These are phyloP conservation scores for Myathropa florea DNA, from an alignment of 2,888 invertebrate species.

Conservation along the genomic window DNA sequence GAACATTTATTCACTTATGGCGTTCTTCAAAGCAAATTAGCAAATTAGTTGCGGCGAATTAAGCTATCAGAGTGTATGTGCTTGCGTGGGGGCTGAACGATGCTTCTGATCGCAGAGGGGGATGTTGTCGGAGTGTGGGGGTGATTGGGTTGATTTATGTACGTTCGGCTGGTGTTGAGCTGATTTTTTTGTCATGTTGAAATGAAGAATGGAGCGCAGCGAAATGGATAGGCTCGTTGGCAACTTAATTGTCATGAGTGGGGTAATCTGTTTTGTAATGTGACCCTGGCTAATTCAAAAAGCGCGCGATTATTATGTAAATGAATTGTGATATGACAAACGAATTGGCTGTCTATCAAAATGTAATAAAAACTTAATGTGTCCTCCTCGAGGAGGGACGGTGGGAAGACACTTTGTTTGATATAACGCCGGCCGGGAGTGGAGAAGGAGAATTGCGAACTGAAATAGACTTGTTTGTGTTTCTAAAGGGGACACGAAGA, in stretches of 20 bases:
- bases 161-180: constrained; percentile 37
- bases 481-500: background rate
- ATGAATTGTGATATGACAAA: constrained; percentile 54
- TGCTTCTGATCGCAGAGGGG: background rate
- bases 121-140: background rate
- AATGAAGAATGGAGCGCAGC: constrained; percentile 40
- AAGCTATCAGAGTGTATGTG: background rate
- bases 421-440: constrained; percentile 18
- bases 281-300: constrained; percentile 59
- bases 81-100: background rate
- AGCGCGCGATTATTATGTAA: constrained; percentile 61
- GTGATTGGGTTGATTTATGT: constrained; percentile 55
- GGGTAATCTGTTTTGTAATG: constrained; percentile 60
- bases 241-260: constrained; percentile 55
- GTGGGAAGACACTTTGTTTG: constrained; percentile 11
- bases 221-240: constrained; percentile 13
- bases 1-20: constrained; percentile 31
- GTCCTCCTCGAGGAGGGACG: background rate
- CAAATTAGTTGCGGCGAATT: constrained; percentile 54
- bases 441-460: background rate
- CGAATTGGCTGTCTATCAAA: constrained; percentile 52
- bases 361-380: constrained; percentile 30
- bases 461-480: background rate
- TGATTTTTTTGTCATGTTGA: constrained; percentile 1
- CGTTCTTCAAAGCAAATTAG: constrained; percentile 45